Evolutionary conservation across 2,113 vertebrate species (phyloP).

Genomic region (Poecile atricapillus): DNA sequence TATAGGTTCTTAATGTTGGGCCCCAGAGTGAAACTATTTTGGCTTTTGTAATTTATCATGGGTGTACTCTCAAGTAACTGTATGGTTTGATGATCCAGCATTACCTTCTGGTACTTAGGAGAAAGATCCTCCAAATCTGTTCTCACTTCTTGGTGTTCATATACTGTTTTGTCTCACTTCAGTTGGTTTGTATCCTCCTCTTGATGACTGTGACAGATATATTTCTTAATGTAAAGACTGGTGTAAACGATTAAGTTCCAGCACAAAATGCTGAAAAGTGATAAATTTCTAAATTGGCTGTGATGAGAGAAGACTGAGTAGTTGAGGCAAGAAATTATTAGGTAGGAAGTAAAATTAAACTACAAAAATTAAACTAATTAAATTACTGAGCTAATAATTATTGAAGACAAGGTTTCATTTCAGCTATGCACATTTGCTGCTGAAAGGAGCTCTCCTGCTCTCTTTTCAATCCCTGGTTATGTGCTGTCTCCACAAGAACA

Average conservation of each 20-base stretch:
- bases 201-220: neutral
- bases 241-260: neutral
- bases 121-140: neutral
- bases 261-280: neutral
- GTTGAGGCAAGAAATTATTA: neutral
- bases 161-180: neutral
- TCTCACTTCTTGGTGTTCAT: neutral
- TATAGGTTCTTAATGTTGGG: neutral
- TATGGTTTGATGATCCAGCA: neutral
- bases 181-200: neutral
- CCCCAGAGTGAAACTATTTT: neutral
- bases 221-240: neutral
- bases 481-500: fast-evolving
- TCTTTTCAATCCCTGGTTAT: fast-evolving
- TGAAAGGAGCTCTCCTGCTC: neutral
- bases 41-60: neutral
- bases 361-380: neutral
- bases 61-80: neutral
- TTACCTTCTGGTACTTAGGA: neutral
- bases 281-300: neutral
- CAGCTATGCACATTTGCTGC: neutral
- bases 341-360: neutral
- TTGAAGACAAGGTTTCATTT: neutral
- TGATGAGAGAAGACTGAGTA: neutral
- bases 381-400: neutral